Base-by-base conservation (phyloP, 2,888 invertebrate genomes). In the Neocrepidodera transversa region DNA sequence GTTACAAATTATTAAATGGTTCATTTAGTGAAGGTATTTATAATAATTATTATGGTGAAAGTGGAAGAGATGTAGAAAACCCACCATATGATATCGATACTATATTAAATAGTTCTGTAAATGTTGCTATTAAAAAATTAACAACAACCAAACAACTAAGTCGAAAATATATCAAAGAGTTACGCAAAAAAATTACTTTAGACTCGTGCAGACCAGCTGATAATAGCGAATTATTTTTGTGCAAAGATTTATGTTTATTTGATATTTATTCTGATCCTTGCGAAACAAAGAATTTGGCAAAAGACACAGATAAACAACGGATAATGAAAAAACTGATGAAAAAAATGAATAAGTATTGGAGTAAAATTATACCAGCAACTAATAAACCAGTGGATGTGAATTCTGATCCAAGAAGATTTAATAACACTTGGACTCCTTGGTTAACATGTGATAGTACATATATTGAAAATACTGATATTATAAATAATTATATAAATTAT, bases 231-330 rank as follows among this genome's bases (percentile, higher is more conserved):
- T 20, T 51, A 6, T 57, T 62, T 13, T 52, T 56, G 16, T 71
- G 71, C 18, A 50, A 53, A 8, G 56, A 62, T 14, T 66, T 68
- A 18, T 77, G 76, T 48, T 64, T 78, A 11, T 78, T 77, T 54
- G 75, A 78, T 54, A 58, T 78, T 1, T 32, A 62, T 7, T 55
- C 65, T 5, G 78, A 78, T 65, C 78, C 77, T 3, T 78, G 77
- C 52, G 78, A 78, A 63, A 76, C 74, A 4, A 68, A 53, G 17
- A 76, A 78, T 64, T 50, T 78, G 40, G 65, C 72, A 0, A 30
- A 56, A 0, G 54, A 69, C 10, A 32, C 49, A 11, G 61, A 68
- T 6, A 45, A 64, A 4, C 23, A 30, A 35, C 35, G 50, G 1
- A 64, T 78, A 16, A 63, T 64, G 0, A 13, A 49, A 6, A 47